Conservation (phyloP, 2,113 vertebrate genomes). For the Dipodomys merriami region DNA sequence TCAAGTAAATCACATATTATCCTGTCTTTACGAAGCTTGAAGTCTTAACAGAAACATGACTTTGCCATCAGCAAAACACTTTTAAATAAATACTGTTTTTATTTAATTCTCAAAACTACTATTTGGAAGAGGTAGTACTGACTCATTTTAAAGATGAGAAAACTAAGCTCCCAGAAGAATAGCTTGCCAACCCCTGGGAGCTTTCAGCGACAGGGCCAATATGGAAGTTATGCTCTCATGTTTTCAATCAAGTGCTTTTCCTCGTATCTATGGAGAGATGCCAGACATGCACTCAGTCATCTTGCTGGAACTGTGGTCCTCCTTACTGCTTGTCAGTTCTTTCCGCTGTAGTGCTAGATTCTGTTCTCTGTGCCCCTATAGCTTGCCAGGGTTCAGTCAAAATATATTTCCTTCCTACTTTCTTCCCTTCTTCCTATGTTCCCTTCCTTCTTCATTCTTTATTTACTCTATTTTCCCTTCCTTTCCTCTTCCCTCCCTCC, state of each 20-base stretch:
- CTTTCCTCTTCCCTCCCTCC: no score
- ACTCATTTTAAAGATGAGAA: not conserved
- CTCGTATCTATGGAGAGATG: not conserved
- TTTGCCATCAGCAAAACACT: not conserved
- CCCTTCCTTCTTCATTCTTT: no score
- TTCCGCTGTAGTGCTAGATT: not conserved
- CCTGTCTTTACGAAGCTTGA: not conserved
- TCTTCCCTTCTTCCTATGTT: no score
- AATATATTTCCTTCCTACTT: not conserved
- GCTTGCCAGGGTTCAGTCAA: not conserved
- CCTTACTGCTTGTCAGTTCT: not conserved
- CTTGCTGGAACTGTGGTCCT: not conserved
- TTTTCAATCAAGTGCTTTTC: not conserved
- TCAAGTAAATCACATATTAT: not conserved
- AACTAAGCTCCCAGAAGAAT: not conserved
- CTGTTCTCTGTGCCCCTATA: not conserved
- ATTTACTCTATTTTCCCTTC: no score
- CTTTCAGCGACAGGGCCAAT: not conserved
- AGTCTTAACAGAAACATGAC: not conserved
- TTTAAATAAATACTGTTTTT: not conserved
- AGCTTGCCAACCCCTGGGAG: not conserved
- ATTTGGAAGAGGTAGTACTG: not conserved
- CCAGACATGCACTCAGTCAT: not conserved
- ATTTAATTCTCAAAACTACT: not conserved
- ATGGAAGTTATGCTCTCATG: not conserved